Evolutionary conservation across 1,140 invertebrate species (phyloP).

Genomic region (Leptinotarsa defecta): DNA sequence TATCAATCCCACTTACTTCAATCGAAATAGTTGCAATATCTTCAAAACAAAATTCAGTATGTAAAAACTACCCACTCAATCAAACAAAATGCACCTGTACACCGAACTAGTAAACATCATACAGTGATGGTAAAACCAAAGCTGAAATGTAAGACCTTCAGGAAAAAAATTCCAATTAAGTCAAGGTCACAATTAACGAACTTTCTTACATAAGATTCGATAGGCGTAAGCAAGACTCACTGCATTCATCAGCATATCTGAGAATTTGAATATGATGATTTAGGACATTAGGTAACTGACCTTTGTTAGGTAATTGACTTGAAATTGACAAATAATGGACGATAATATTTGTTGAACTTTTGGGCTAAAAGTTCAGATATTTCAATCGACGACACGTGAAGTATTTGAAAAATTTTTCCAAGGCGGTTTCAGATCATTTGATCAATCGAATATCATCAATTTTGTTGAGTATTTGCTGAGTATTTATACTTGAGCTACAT

Average conservation of each 20-base stretch:
- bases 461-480: no score
- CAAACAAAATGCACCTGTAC: conserved; percentile 13
- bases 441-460: no score
- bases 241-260: neutral
- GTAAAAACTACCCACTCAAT: neutral
- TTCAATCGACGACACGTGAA: no score
- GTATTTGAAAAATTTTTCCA: no score
- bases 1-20: neutral
- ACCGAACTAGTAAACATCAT: neutral
- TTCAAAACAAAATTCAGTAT: no score
- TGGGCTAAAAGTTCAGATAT: no score
- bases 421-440: no score
- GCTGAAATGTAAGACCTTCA: conserved; percentile 9
- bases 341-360: no score
- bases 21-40: no score
- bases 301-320: neutral
- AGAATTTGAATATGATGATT: conserved; percentile 6
- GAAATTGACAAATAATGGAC: no score
- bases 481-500: no score
- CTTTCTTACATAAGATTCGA: conserved; percentile 26
- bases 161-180: conserved; percentile 24
- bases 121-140: conserved; percentile 13
- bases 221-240: neutral
- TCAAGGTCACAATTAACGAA: conserved; percentile 26
- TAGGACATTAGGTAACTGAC: neutral